Conservation (phyloP, 1,140 invertebrate species). For the Metaphire vulgaris region DNA sequence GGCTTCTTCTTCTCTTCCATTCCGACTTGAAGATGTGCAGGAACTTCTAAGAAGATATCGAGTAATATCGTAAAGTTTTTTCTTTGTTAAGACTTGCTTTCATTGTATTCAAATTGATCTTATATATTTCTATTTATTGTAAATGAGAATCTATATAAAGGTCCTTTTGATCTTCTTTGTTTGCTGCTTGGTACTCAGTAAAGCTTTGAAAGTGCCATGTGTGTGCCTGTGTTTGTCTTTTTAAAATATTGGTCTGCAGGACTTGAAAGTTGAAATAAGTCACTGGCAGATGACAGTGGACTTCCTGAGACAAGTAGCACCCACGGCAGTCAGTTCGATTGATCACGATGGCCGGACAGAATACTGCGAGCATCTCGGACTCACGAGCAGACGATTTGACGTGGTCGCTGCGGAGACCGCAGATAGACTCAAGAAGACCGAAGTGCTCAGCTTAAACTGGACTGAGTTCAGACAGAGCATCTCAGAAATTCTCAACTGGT, state of each 20-base stretch:
- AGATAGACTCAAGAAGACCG: neutral
- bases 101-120: too few relatives aligned
- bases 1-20: neutral
- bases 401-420: neutral
- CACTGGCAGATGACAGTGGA: neutral
- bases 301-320: neutral
- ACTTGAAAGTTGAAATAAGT: neutral
- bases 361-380: neutral
- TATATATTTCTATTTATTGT: too few relatives aligned
- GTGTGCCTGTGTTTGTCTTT: too few relatives aligned
- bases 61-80: too few relatives aligned
- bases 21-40: neutral
- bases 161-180: too few relatives aligned
- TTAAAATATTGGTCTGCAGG: too few relatives aligned
- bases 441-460: neutral
- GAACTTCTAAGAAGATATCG: neutral
- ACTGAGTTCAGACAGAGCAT: neutral
- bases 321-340: neutral
- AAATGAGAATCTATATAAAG: too few relatives aligned
- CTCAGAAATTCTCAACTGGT: neutral
- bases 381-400: neutral
- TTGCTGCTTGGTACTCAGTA: too few relatives aligned
- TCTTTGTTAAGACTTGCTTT: too few relatives aligned
- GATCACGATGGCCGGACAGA: neutral
- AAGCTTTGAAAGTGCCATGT: too few relatives aligned